A percentile compares a stretch with the other conserved stretches of the same genome.
Evolutionary conservation across 1,140 invertebrate species (phyloP).

Genomic region (Zaprionus ornatus): DNA sequence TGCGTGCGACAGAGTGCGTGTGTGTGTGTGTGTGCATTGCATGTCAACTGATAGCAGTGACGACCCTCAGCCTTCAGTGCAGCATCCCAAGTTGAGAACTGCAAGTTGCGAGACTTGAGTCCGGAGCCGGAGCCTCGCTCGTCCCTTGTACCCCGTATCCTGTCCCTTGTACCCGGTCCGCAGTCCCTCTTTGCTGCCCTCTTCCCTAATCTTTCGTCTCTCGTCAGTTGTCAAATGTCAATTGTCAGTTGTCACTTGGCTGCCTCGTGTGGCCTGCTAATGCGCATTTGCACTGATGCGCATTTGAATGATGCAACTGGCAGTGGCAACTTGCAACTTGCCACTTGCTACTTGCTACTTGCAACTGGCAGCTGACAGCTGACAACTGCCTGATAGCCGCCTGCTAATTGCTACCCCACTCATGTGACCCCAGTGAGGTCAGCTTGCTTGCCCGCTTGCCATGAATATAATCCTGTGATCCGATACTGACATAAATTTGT

Average conservation of each 20-base stretch:
- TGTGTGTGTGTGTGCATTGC: slow-evolving; percentile 1
- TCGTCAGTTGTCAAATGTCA: slow-evolving; percentile 50
- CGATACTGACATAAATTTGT: not conserved
- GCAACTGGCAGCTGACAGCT: slow-evolving; percentile 31
- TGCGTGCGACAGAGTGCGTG: not conserved
- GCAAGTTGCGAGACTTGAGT: slow-evolving; percentile 18
- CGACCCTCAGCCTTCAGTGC: not conserved
- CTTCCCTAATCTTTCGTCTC: slow-evolving; percentile 16
- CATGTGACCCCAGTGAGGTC: not conserved
- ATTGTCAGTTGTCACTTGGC: slow-evolving; percentile 71
- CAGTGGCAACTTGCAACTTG: slow-evolving; percentile 26
- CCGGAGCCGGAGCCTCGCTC: not conserved
- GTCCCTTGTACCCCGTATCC: not conserved
- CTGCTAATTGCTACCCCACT: slow-evolving; percentile 34
- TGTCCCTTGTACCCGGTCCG: not conserved
- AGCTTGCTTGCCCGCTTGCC: not conserved
- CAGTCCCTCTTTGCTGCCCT: not conserved
- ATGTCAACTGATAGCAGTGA: slow-evolving; percentile 27
- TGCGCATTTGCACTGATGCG: slow-evolving; percentile 60
- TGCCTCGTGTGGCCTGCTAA: slow-evolving; percentile 71
- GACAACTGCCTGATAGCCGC: slow-evolving; percentile 38
- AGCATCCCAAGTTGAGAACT: slow-evolving; percentile 40
- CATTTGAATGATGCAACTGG: slow-evolving; percentile 66
- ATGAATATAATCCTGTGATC: not conserved
- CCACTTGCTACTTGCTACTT: slow-evolving; percentile 25